These are phyloP conservation scores for Poeciliopsis occidentalis DNA, from an alignment of 2,113 vertebrate species.

Conservation along the genomic window DNA sequence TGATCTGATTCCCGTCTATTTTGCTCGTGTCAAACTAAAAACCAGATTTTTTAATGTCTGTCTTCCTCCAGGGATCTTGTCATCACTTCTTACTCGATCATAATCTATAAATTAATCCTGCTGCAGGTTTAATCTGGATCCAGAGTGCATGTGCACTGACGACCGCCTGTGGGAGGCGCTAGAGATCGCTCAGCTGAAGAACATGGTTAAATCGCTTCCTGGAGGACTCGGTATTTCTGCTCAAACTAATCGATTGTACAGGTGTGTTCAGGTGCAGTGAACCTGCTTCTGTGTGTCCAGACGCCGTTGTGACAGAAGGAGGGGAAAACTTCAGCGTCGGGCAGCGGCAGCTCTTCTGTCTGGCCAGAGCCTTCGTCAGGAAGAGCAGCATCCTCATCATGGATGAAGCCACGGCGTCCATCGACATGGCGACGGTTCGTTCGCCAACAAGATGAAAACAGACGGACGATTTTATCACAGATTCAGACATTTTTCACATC, in stretches of 20 bases:
- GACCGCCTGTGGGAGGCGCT: conserved; percentile 97
- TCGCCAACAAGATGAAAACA: too few species aligned
- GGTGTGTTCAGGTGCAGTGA: background rate
- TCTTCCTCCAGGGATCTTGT: too few species aligned
- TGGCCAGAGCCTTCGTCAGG: conserved; percentile 94
- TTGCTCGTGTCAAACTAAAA: too few species aligned
- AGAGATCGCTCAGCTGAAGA: conserved; percentile 98
- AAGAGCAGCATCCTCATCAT: conserved; percentile 99
- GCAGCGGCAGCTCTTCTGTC: conserved; percentile 95
- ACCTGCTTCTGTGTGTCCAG: conserved; percentile 40
- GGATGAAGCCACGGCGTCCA: conserved; percentile 98
- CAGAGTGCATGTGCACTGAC: conserved; percentile 91
- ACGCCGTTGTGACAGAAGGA: conserved; percentile 93
- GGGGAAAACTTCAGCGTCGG: conserved; percentile 98
- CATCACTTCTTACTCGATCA: too few species aligned
- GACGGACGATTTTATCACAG: too few species aligned
- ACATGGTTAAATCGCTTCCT: conserved; percentile 94
- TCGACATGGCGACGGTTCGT: conserved; percentile 97
- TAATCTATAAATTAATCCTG: background rate
- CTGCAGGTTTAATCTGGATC: conserved; percentile 94
- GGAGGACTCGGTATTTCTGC: conserved; percentile 89
- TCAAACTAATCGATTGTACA: background rate
- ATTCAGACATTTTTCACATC: too few species aligned
- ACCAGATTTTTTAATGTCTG: too few species aligned
- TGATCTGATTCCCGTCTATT: too few species aligned